Base-by-base conservation (phyloP, 2,797 vertebrate species). In the Zalophus californianus region DNA sequence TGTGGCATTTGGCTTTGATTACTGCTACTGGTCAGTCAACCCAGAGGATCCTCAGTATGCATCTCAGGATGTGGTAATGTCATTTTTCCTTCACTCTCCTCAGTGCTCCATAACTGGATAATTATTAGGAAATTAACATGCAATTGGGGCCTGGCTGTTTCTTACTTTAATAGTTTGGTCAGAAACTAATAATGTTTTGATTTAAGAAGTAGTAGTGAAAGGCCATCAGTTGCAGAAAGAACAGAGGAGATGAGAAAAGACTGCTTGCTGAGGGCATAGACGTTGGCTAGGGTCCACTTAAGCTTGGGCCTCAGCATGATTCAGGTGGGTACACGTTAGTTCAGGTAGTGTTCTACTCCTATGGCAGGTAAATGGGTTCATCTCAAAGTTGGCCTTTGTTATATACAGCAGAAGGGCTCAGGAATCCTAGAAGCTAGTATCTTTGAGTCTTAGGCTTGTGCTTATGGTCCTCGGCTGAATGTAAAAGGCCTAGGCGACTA, bases 11-110 rank as follows among this genome's bases (percentile, higher is more conserved):
- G 99, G 99, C 94, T 99, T 99, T 98, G 99, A 99, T 98, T 99
- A 99, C 98, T 99, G 99, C 98, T 99, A 99, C 98, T 99, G 99
- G 99, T 99, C 99, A 13, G 99, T 99, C 97, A 99, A 99, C 98
- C 98, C 99, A 0, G 99, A 99, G 85, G 99, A 99, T 96, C 98
- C 99, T 41, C 99, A 99, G 92, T 99, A 99, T 98, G 99, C 99
- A 0, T 99, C 99, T 92, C 99, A 99, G 98, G 99, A 99, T 98
- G 99, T 99, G 99, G 99, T 99, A 98, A 99, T 96, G 50, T 72
- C 94, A 89, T 14, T 83, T 96, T 89, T 75, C 21, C 41, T 72
- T 21, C 18, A 88, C 72, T 97, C n/a, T 92, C 52, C 35, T 97
- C 87, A 35, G 0, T 64, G 80, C 50, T 93, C 95, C 18, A 27